These are phyloP conservation scores for Druon quercuslanigerum DNA, from an alignment of 1,140 invertebrate genomes.

Conservation along the genomic window DNA sequence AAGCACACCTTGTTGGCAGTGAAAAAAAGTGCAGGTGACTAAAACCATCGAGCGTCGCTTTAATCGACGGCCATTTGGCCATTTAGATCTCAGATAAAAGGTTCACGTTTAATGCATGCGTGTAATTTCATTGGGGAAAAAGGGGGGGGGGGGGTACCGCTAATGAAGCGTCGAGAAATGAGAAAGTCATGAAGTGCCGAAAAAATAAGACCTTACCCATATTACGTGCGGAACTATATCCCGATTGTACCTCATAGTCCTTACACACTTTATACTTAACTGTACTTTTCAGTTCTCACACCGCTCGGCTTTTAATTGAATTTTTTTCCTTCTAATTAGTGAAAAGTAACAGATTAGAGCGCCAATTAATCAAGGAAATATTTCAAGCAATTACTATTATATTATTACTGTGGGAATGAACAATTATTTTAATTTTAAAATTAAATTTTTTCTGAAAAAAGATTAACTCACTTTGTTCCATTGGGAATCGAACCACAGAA, in stretches of 20 bases:
- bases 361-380: too few species aligned
- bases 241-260: not conserved
- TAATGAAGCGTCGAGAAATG: slow-evolving; percentile 47
- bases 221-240: not conserved
- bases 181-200: slow-evolving; percentile 40
- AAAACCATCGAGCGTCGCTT: slow-evolving; percentile 45
- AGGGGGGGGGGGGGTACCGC: slow-evolving; percentile 36
- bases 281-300: not conserved
- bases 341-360: not conserved
- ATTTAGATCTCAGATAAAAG: slow-evolving; percentile 50
- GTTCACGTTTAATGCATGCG: slow-evolving; percentile 46
- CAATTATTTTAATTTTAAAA: too few species aligned
- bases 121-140: slow-evolving; percentile 48
- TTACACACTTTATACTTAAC: not conserved
- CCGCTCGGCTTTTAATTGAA: not conserved
- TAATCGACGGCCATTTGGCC: slow-evolving; percentile 34
- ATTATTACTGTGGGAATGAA: too few species aligned
- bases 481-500: too few species aligned
- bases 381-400: too few species aligned
- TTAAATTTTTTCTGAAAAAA: too few species aligned
- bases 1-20: not conserved
- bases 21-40: slow-evolving; percentile 47
- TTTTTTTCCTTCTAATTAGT: not conserved
- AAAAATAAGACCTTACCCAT: slow-evolving; percentile 44
- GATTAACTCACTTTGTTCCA: too few species aligned